Conservation (phyloP, 1,140 invertebrate genomes). For the Philopotamus ludificatus region DNA sequence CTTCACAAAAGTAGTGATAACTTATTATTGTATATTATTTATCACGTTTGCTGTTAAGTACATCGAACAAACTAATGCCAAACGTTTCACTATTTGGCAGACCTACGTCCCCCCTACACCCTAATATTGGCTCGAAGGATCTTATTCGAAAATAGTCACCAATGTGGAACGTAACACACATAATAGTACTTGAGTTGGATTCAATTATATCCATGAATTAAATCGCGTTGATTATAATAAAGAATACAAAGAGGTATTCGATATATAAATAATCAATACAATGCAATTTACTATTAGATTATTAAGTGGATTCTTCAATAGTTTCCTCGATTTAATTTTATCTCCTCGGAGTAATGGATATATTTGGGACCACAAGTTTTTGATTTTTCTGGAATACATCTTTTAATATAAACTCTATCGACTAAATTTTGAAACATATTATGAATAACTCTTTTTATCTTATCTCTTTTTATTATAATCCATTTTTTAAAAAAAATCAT, state of each 20-base stretch:
- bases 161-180: not conserved
- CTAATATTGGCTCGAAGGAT: not conserved
- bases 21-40: not conserved
- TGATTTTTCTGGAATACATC: too few species aligned
- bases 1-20: not conserved
- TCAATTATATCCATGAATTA: too few species aligned
- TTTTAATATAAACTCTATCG: too few species aligned
- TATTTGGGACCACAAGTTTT: too few species aligned
- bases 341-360: too few species aligned
- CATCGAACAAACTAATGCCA: not conserved
- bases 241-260: not conserved
- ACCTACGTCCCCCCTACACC: not conserved
- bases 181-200: too few species aligned
- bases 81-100: not conserved
- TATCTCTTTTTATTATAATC: too few species aligned
- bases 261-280: not conserved
- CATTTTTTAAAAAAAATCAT: too few species aligned
- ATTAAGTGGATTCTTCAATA: not conserved
- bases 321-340: not conserved
- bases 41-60: not conserved
- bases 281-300: not conserved
- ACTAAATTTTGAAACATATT: too few species aligned
- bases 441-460: too few species aligned
- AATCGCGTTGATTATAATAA: too few species aligned
- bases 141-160: not conserved